phyloP scores from a whole-genome alignment of 2,888 invertebrate genomes.

The Aleiodes testaceus region DNA sequence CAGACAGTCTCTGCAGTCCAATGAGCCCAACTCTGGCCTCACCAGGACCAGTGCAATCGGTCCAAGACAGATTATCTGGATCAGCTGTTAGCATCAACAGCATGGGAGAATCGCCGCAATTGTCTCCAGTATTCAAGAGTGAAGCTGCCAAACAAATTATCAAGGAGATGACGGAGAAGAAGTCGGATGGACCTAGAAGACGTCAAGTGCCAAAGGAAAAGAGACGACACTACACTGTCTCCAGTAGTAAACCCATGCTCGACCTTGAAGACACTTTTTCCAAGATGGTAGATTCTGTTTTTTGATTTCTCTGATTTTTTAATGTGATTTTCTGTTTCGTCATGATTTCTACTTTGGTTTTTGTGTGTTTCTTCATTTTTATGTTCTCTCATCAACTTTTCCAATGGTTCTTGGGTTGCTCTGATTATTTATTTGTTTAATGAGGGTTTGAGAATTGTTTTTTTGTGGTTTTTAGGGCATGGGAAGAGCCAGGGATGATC shows the following conservation, averaged over 20 bases:
- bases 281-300: constrained; percentile 65
- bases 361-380: constrained; percentile 29
- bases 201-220: constrained; percentile 87
- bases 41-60: constrained; percentile 43
- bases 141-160: constrained; percentile 91
- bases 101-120: constrained; percentile 74
- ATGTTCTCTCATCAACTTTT: not conserved
- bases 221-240: constrained; percentile 89
- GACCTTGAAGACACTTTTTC: constrained; percentile 68
- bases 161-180: constrained; percentile 81
- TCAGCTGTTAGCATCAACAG: constrained; percentile 59
- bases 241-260: constrained; percentile 68
- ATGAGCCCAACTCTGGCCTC: constrained; percentile 59
- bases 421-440: not conserved
- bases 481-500: constrained; percentile 84
- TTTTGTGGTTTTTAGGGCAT: constrained; percentile 64
- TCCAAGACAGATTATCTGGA: constrained; percentile 55
- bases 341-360: constrained; percentile 27
- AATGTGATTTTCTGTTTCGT: constrained; percentile 39
- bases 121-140: constrained; percentile 89
- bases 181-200: constrained; percentile 73
- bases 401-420: not conserved
- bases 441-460: constrained; percentile 10
- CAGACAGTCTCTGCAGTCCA: constrained; percentile 47
- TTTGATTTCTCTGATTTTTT: constrained; percentile 40